Conservation (phyloP, 2,797 vertebrate species). For the Megaceryle alcyon region DNA sequence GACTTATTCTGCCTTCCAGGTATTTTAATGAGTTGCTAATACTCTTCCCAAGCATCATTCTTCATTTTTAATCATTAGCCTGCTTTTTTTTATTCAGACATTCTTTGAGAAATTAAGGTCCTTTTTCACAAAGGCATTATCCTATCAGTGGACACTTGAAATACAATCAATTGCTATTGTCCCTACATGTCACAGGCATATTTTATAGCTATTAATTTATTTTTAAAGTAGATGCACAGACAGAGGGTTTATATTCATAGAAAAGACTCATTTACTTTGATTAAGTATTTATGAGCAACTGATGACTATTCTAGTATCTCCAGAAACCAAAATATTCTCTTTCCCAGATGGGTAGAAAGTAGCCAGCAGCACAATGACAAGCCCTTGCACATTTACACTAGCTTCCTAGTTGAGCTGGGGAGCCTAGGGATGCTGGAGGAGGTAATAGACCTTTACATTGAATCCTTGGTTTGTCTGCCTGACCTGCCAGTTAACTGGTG, state of each 20-base stretch:
- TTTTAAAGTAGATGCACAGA: background rate
- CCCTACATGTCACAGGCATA: background rate
- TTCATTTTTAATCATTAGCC: background rate
- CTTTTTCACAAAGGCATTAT: background rate
- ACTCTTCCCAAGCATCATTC: background rate
- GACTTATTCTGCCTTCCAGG: background rate
- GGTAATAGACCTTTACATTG: background rate
- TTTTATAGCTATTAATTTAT: background rate
- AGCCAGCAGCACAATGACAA: background rate
- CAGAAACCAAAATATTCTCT: background rate
- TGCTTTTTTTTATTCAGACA: background rate
- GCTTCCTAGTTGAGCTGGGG: background rate
- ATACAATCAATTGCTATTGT: background rate
- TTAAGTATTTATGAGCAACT: background rate
- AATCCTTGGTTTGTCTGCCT: slow-evolving; percentile 36
- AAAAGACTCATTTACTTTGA: background rate
- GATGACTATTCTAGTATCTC: background rate
- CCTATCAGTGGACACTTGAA: background rate
- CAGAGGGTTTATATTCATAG: background rate
- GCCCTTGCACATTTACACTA: background rate
- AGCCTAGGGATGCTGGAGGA: background rate
- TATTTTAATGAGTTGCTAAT: background rate
- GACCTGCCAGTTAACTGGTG: slow-evolving; percentile 10
- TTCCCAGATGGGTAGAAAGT: background rate
- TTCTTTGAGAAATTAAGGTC: background rate